phyloP scores from a whole-genome alignment of 2,113 vertebrate species.

The Hypanus sabinus region DNA sequence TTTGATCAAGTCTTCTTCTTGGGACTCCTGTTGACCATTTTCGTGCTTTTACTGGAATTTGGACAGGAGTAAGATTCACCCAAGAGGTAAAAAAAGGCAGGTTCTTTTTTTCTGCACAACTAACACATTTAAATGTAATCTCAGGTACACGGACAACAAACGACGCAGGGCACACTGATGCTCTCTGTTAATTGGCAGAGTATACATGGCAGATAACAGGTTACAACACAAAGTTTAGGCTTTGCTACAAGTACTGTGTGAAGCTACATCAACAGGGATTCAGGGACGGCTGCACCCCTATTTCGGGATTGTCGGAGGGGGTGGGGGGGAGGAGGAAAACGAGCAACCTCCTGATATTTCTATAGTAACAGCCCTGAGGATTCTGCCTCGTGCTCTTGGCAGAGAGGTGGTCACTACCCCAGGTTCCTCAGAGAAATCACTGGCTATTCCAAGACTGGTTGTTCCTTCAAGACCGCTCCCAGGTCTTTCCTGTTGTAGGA shows the following conservation, averaged over 20 bases:
- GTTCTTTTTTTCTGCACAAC: constrained; percentile 1
- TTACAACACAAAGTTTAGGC: constrained; percentile 20
- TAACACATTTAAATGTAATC: not conserved
- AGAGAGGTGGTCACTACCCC: not conserved
- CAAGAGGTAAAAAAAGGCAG: not conserved
- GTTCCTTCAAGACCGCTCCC: not conserved
- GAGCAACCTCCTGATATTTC: not conserved
- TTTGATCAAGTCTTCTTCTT: not conserved
- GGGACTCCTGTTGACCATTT: not conserved
- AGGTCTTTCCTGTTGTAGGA: not conserved
- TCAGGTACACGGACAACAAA: not conserved
- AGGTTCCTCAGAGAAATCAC: not conserved
- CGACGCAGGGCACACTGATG: not conserved
- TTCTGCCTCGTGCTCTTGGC: not conserved
- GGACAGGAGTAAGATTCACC: not conserved
- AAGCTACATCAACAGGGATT: constrained; percentile 23
- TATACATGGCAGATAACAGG: not conserved
- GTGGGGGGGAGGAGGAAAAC: not conserved
- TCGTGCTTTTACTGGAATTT: not conserved
- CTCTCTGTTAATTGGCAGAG: not conserved
- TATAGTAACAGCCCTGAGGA: not conserved
- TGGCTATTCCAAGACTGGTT: not conserved
- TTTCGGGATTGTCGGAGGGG: not conserved
- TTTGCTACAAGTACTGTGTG: not conserved
- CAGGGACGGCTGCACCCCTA: not conserved